Percentiles rank a stretch among this genome's conserved stretches.
These are phyloP conservation scores for Tipula unca DNA, from an alignment of 2,888 invertebrate genomes.

Conservation along the genomic window DNA sequence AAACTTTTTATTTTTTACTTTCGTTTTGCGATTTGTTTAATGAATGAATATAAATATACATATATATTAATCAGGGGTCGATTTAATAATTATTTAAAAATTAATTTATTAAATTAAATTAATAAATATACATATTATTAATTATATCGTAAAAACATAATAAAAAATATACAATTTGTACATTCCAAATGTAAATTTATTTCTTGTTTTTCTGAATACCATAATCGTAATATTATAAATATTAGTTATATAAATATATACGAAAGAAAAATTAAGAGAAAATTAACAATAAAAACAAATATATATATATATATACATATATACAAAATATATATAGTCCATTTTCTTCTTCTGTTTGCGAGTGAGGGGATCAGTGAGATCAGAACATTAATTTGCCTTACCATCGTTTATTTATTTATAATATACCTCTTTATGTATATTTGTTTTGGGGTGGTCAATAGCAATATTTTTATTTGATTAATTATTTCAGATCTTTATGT, in stretches of 20 bases:
- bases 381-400: not conserved
- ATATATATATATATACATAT: not conserved
- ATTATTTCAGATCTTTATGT: not conserved
- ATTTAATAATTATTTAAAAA: conserved; percentile 20
- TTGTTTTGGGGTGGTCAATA: not conserved
- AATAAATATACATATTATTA: not conserved
- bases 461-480: not conserved
- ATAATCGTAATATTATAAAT: conserved; percentile 18
- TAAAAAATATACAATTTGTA: conserved; percentile 24
- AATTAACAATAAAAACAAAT: conserved; percentile 9
- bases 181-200: conserved; percentile 25
- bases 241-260: conserved; percentile 1
- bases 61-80: conserved; percentile 21
- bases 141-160: not conserved
- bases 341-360: not conserved
- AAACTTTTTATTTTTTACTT: not conserved
- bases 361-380: not conserved
- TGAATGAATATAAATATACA: not conserved
- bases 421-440: not conserved
- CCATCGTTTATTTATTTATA: not conserved
- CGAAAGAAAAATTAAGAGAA: not conserved
- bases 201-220: conserved; percentile 21
- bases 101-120: not conserved
- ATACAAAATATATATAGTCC: not conserved
- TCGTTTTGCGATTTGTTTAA: not conserved